A percentile compares a stretch with the other conserved stretches of the same genome.
Conservation (phyloP, 92 coral and sea anemone species). For the Bergia sp. region DNA sequence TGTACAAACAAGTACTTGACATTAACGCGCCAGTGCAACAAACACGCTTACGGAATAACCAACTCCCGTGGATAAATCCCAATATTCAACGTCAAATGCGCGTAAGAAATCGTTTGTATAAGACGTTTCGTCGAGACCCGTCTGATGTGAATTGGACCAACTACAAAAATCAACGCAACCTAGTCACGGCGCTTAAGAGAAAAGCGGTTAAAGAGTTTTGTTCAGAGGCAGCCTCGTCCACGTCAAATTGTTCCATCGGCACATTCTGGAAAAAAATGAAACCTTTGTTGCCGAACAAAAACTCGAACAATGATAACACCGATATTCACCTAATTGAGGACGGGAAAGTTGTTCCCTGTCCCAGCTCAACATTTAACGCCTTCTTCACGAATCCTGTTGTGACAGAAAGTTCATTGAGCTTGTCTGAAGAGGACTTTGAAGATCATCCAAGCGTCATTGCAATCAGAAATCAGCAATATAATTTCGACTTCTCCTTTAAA, state of each 20-base stretch:
- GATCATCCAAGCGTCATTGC: not conserved
- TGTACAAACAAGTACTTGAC: conserved; percentile 39
- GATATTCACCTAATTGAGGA: not conserved
- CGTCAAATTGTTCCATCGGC: no score
- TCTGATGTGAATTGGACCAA: not conserved
- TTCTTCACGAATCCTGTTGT: not conserved
- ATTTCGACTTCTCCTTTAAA: no score
- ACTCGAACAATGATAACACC: no score
- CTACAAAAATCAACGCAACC: not conserved
- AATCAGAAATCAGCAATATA: no score
- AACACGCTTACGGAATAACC: conserved; percentile 36
- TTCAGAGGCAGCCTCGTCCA: no score
- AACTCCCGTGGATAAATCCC: conserved; percentile 59
- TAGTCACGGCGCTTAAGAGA: no score
- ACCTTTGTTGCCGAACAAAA: no score
- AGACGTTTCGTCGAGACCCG: not conserved
- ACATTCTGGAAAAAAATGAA: no score
- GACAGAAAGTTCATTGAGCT: not conserved
- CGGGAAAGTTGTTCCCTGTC: not conserved
- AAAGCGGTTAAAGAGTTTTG: no score
- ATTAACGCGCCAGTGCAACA: conserved; percentile 40
- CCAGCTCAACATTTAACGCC: conserved; percentile 2
- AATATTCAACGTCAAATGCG: conserved; percentile 51
- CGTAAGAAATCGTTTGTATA: conserved; percentile 35
- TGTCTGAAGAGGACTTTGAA: not conserved